These are phyloP conservation scores for Nebria brevicollis DNA, from an alignment of 2,888 invertebrate genomes.

Conservation along the genomic window DNA sequence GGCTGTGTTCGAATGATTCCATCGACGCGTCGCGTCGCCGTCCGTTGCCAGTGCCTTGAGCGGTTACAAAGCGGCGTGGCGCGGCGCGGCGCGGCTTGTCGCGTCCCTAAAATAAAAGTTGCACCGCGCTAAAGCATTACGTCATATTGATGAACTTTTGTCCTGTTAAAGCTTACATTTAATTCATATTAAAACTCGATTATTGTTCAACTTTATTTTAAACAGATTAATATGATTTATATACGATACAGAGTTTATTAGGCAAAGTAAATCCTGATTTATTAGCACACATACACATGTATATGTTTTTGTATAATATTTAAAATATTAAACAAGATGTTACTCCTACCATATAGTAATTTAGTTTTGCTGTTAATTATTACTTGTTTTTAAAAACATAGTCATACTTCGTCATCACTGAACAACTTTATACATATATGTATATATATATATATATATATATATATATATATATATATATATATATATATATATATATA, in stretches of 20 bases:
- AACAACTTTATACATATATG: not conserved
- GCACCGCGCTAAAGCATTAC: not conserved
- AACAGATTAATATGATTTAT: too few relatives aligned
- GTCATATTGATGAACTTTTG: not conserved
- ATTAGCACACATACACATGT: too few relatives aligned
- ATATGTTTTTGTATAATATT: too few relatives aligned
- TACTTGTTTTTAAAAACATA: not conserved
- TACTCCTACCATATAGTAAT: too few relatives aligned
- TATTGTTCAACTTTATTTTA: too few relatives aligned
- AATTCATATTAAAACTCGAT: not conserved
- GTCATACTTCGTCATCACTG: not conserved
- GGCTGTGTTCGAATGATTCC: not conserved
- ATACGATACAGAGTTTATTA: too few relatives aligned
- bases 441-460: constrained; percentile 1
- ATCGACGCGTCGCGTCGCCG: not conserved
- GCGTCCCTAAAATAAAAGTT: not conserved
- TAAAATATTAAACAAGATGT: too few relatives aligned
- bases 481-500: constrained; percentile 1
- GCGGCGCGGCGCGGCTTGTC: not conserved
- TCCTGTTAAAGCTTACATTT: not conserved
- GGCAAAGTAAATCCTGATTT: too few relatives aligned
- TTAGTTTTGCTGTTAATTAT: not conserved
- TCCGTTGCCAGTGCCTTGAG: not conserved
- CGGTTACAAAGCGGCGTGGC: not conserved
- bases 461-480: constrained; percentile 1